Percentiles rank a stretch among this genome's conserved stretches.
These are phyloP conservation scores for Paraescarpia echinospica DNA, from an alignment of 1,140 invertebrate species.

Conservation along the genomic window DNA sequence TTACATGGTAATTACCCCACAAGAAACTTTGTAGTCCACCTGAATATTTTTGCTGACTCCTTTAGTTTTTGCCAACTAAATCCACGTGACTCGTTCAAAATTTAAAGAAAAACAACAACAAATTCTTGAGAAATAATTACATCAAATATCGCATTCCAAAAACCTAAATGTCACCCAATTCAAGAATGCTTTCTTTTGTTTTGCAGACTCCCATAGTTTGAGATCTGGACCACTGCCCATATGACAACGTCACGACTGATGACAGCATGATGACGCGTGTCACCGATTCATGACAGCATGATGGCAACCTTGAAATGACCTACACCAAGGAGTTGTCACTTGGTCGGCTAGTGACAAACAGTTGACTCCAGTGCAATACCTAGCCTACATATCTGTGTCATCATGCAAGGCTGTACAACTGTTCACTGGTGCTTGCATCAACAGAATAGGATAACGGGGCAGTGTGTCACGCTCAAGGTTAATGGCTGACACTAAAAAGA, in stretches of 20 bases:
- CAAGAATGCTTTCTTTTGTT: neutral
- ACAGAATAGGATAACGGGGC: neutral
- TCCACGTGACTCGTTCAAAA: too few relatives aligned
- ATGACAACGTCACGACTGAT: neutral
- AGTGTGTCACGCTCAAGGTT: neutral
- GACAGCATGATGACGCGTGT: neutral
- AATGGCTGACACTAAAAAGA: neutral
- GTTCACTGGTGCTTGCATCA: neutral
- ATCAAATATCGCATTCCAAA: too few relatives aligned
- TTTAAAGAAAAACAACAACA: too few relatives aligned
- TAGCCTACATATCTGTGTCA: neutral
- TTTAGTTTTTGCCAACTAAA: too few relatives aligned
- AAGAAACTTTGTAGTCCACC: too few relatives aligned
- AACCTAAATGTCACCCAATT: too few relatives aligned
- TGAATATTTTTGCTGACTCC: too few relatives aligned
- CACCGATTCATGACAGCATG: neutral
- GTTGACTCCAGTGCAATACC: neutral
- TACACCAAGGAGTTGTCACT: neutral
- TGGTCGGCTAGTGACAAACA: neutral
- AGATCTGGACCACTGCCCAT: neutral
- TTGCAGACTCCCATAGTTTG: neutral
- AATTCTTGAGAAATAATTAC: too few relatives aligned
- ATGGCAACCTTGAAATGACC: neutral
- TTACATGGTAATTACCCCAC: too few relatives aligned
- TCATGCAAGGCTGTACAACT: neutral